Percentiles rank a stretch among this genome's conserved stretches.
Evolutionary conservation across 23 tunicate species (phyloP).

Genomic region (Ascidia mentula): DNA sequence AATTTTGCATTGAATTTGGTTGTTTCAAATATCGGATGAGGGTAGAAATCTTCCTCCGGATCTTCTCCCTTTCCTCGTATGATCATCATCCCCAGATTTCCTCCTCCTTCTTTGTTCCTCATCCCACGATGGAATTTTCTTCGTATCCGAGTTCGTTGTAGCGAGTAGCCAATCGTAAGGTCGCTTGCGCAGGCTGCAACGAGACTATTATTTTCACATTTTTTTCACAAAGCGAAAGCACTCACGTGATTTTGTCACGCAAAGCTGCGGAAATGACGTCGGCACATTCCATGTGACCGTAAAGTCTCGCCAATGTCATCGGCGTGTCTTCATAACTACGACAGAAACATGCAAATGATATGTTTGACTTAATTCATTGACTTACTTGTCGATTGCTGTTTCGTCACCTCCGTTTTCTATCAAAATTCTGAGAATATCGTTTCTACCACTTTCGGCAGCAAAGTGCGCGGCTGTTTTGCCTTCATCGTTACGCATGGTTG

Average conservation of each 20-base stretch:
- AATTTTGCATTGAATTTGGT: too few species aligned
- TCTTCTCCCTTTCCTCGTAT: too few species aligned
- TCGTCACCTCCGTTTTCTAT: slow-evolving; percentile 64
- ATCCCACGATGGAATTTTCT: not conserved
- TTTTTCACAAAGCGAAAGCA: not conserved
- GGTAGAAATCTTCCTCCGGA: too few species aligned
- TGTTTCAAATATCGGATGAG: too few species aligned
- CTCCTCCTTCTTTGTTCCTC: not conserved
- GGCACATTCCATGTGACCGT: slow-evolving; percentile 59
- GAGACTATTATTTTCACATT: not conserved
- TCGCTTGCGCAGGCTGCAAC: not conserved
- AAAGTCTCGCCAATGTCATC: slow-evolving; percentile 47
- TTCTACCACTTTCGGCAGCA: slow-evolving; percentile 60
- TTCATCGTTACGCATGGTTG: slow-evolving; percentile 37
- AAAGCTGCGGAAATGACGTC: slow-evolving; percentile 41
- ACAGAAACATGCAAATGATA: not conserved
- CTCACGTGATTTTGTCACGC: slow-evolving; percentile 46
- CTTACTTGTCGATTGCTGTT: slow-evolving; percentile 41
- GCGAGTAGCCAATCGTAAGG: not conserved
- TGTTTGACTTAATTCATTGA: not conserved
- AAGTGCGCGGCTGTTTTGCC: slow-evolving; percentile 63
- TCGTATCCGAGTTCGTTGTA: not conserved
- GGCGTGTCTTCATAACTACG: slow-evolving; percentile 50
- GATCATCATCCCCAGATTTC: not conserved
- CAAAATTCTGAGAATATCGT: slow-evolving; percentile 40